Evolutionary conservation across 2,797 vertebrate species (phyloP).

Genomic region (Hypotaenidia philippensis): DNA sequence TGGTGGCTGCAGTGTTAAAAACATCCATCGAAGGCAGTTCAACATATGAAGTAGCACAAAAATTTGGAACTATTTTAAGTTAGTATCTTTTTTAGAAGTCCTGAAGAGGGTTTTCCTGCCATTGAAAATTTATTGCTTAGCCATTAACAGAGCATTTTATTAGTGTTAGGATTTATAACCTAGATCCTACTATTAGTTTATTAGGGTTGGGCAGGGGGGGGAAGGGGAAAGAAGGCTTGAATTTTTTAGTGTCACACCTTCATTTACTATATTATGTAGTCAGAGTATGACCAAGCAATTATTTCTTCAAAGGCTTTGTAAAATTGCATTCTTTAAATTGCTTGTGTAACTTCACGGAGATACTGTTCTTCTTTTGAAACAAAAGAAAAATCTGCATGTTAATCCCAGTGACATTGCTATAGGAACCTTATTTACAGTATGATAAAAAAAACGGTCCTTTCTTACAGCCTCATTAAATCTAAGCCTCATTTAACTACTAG

Average conservation of each 20-base stretch:
- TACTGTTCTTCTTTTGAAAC: conserved; percentile 41
- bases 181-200: background rate
- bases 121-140: background rate
- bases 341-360: conserved; percentile 15
- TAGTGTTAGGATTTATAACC: background rate
- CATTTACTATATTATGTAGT: background rate
- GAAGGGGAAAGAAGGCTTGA: background rate
- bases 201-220: background rate
- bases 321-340: background rate
- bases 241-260: background rate
- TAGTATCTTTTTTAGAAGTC: background rate
- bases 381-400: conserved; percentile 56
- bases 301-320: conserved; percentile 16
- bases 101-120: background rate
- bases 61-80: background rate
- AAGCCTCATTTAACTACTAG: conserved; percentile 82
- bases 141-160: background rate
- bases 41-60: background rate
- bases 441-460: conserved; percentile 62
- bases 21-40: background rate
- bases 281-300: background rate
- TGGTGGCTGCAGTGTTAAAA: background rate
- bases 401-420: conserved; percentile 66
- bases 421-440: conserved; percentile 81
- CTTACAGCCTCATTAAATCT: conserved; percentile 82